These are phyloP conservation scores for Patella ulyssiponensis DNA, from an alignment of 2,888 invertebrate genomes.

Conservation along the genomic window DNA sequence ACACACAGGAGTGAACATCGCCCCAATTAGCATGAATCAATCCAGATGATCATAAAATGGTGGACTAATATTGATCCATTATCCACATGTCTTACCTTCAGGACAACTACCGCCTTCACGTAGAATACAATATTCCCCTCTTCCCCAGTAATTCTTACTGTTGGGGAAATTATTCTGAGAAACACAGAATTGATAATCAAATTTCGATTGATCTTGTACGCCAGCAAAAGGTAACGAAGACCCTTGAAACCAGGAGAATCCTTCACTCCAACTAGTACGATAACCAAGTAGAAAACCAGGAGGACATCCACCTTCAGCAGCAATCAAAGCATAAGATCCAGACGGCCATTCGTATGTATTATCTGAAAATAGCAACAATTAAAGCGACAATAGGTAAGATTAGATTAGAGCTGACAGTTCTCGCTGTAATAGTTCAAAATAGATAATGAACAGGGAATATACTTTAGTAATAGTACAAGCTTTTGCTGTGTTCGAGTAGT, in stretches of 20 bases:
- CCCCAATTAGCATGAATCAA: too few species aligned
- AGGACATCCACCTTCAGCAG: constrained; percentile 11
- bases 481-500: too few species aligned
- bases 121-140: constrained; percentile 19
- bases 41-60: too few species aligned
- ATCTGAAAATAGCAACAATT: not conserved
- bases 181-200: constrained; percentile 17
- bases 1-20: too few species aligned
- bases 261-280: not conserved
- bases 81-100: not conserved
- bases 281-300: not conserved
- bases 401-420: too few species aligned
- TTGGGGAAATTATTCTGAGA: not conserved
- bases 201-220: not conserved
- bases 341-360: constrained; percentile 4
- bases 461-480: too few species aligned
- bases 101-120: constrained; percentile 18
- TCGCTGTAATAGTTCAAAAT: too few species aligned
- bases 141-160: constrained; percentile 11
- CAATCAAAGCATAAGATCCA: constrained; percentile 14
- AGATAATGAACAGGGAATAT: too few species aligned
- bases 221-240: constrained; percentile 8
- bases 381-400: too few species aligned
- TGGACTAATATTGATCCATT: too few species aligned
- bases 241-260: not conserved